Evolutionary conservation across 2,888 invertebrate genomes (phyloP).

Genomic region (Eurytoma adleriae): DNA sequence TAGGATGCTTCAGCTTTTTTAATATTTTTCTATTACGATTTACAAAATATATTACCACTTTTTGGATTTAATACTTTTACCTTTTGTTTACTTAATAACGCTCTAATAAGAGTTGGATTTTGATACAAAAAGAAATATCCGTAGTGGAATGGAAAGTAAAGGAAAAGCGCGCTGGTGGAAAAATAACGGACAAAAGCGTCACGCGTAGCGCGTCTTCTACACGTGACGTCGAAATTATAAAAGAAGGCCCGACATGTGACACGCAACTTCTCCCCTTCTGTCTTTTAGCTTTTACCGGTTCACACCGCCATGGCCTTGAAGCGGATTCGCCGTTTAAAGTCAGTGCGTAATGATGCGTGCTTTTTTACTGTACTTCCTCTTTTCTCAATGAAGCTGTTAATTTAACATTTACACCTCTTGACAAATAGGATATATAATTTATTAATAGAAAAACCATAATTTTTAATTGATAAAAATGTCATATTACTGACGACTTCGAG

Average conservation of each 20-base stretch:
- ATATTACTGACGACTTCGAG: too few relatives aligned
- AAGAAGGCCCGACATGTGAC: constrained; percentile 36
- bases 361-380: constrained; percentile 7
- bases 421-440: too few relatives aligned
- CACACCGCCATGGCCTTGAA: constrained; percentile 49
- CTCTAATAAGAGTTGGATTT: too few relatives aligned
- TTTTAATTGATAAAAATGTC: too few relatives aligned
- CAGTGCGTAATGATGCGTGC: neutral
- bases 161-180: constrained; percentile 28
- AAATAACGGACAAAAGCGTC: constrained; percentile 43
- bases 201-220: constrained; percentile 11
- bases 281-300: constrained; percentile 52
- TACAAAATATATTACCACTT: too few relatives aligned
- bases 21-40: too few relatives aligned
- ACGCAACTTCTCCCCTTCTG: constrained; percentile 46
- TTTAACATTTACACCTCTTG: too few relatives aligned
- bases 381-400: constrained; percentile 9
- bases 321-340: constrained; percentile 26
- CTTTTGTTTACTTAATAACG: too few relatives aligned
- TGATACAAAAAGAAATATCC: constrained; percentile 7
- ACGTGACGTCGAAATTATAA: constrained; percentile 39
- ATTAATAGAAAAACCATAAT: too few relatives aligned
- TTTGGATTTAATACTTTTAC: too few relatives aligned
- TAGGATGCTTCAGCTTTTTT: too few relatives aligned
- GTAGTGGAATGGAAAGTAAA: constrained; percentile 1